Evolutionary conservation across 2,113 vertebrate genomes (phyloP).

Genomic region (Scatophagus argus): DNA sequence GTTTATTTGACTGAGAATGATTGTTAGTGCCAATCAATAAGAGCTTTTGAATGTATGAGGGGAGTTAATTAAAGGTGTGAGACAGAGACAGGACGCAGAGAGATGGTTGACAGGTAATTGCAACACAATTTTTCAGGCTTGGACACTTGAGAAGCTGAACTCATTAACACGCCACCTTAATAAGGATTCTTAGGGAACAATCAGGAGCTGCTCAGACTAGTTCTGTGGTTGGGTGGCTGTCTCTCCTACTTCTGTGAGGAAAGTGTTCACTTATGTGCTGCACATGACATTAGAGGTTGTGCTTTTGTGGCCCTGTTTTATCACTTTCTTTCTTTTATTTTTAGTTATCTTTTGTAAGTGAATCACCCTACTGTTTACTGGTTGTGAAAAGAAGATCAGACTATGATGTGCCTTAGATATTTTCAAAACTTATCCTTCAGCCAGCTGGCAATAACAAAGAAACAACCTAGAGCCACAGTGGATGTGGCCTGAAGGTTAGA

Average conservation of each 20-base stretch:
- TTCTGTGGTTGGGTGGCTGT: constrained; percentile 33
- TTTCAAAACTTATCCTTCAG: constrained; percentile 1
- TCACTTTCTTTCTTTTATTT: constrained; percentile 23
- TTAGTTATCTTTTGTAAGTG: constrained; percentile 8
- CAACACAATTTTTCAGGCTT: constrained; percentile 59
- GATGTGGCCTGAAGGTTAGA: constrained; percentile 40
- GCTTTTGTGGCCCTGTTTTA: constrained; percentile 20
- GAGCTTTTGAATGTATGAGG: constrained; percentile 5
- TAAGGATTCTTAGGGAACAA: constrained; percentile 48
- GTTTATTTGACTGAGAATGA: neutral
- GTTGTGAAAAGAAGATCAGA: constrained; percentile 32
- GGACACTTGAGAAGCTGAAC: constrained; percentile 53
- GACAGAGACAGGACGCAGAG: constrained; percentile 29
- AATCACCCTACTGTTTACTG: constrained; percentile 16
- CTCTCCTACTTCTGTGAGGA: constrained; percentile 15
- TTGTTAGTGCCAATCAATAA: constrained; percentile 23
- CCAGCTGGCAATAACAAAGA: constrained; percentile 38
- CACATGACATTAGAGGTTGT: constrained; percentile 11
- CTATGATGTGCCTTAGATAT: neutral
- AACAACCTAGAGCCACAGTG: constrained; percentile 18
- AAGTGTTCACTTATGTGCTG: constrained; percentile 18
- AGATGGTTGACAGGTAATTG: constrained; percentile 72
- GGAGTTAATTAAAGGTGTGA: constrained; percentile 79
- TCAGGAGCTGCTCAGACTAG: constrained; percentile 70
- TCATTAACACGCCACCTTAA: constrained; percentile 68